Conservation (phyloP, 2,888 invertebrate genomes). For the Ormyrus labotus region DNA sequence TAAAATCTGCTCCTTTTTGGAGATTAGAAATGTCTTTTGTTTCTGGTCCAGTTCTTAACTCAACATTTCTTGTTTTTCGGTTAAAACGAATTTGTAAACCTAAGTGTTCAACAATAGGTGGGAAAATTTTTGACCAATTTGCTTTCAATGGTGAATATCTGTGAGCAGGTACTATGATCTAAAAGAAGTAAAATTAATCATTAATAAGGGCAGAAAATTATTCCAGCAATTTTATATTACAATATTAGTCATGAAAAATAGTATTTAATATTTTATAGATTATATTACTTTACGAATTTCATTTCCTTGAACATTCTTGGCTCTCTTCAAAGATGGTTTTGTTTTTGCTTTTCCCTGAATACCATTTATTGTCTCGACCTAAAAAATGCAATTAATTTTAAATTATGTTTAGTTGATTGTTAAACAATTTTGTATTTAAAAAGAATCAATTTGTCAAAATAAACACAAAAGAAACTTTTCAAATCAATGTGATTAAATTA, state of each 20-base stretch:
- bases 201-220: too few species aligned
- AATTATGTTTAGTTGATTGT: neutral
- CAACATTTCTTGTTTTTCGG: slow-evolving; percentile 91
- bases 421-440: neutral
- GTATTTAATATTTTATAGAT: too few species aligned
- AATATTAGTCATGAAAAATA: too few species aligned
- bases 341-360: slow-evolving; percentile 78
- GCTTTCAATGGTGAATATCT: slow-evolving; percentile 96
- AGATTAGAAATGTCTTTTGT: slow-evolving; percentile 92
- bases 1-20: slow-evolving; percentile 99
- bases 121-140: slow-evolving; percentile 97
- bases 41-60: slow-evolving; percentile 84
- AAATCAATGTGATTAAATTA: too few species aligned
- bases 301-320: slow-evolving; percentile 65
- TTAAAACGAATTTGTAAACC: slow-evolving; percentile 94
- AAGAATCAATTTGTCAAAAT: too few species aligned
- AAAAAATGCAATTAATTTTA: neutral
- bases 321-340: slow-evolving; percentile 71
- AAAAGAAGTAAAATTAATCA: slow-evolving; percentile 26
- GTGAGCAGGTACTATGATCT: slow-evolving; percentile 92
- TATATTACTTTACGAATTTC: slow-evolving; percentile 68
- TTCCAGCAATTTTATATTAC: too few species aligned
- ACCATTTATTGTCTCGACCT: slow-evolving; percentile 80
- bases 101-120: slow-evolving; percentile 89
- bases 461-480: too few species aligned